Percentiles rank a stretch among this genome's conserved stretches.
Conservation (phyloP, 2,113 vertebrate species). For the Astatoreochromis straeleni region DNA sequence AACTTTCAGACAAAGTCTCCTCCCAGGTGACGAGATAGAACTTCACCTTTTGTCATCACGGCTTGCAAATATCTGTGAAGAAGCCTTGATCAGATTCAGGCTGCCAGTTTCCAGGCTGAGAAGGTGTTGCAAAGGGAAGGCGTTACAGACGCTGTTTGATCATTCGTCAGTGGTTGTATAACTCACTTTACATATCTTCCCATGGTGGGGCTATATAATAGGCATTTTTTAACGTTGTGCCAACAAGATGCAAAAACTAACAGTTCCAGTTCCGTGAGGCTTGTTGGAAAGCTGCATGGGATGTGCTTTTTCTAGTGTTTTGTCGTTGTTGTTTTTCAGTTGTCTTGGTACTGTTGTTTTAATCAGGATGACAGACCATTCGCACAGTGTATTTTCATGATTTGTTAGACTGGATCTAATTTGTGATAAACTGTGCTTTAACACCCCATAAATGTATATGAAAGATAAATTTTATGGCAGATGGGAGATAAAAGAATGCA, state of each 20-base stretch:
- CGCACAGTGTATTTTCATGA: not conserved
- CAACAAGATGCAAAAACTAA: not conserved
- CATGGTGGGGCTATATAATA: not conserved
- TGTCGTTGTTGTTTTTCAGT: not conserved
- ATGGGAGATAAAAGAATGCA: not conserved
- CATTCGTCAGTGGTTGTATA: not conserved
- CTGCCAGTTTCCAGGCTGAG: not conserved
- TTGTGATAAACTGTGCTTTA: not conserved
- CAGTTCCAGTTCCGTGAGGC: not conserved
- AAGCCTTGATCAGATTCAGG: not conserved
- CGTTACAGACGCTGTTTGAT: not conserved
- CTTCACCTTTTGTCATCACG: not conserved
- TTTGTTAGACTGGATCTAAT: not conserved
- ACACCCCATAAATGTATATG: constrained; percentile 17
- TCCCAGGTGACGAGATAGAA: not conserved
- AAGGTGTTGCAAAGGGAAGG: not conserved
- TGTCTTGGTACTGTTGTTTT: not conserved
- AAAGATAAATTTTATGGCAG: constrained; percentile 1
- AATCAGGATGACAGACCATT: not conserved
- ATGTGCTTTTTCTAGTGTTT: not conserved
- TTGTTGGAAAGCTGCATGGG: not conserved
- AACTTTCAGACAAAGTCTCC: not conserved
- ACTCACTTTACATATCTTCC: not conserved
- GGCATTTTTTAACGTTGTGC: too few species aligned
- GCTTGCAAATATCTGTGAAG: not conserved